These are phyloP conservation scores for Philopedon plagiatum DNA, from an alignment of 2,888 invertebrate species.

Conservation along the genomic window DNA sequence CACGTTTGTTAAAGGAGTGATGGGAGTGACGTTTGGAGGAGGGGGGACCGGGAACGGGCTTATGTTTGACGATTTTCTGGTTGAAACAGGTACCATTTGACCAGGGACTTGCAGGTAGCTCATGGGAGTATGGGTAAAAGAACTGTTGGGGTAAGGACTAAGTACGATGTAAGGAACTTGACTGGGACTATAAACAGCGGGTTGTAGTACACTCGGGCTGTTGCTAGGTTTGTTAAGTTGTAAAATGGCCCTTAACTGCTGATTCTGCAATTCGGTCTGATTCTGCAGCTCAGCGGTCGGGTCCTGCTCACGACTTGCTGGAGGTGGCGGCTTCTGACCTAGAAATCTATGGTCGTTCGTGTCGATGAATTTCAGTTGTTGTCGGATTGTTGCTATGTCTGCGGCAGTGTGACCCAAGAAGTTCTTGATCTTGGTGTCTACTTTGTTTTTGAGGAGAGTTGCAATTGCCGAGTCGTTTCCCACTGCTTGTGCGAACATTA, in stretches of 20 bases:
- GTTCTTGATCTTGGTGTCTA: conserved; percentile 56
- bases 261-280: conserved; percentile 31
- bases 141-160: conserved; percentile 31
- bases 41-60: conserved; percentile 48
- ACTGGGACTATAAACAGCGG: neutral
- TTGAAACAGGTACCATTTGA: neutral
- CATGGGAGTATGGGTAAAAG: conserved; percentile 25
- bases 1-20: conserved; percentile 41
- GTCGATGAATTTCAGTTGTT: conserved; percentile 43
- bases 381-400: conserved; percentile 54
- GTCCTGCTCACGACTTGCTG: conserved; percentile 25
- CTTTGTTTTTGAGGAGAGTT: conserved; percentile 57
- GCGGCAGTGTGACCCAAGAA: conserved; percentile 56
- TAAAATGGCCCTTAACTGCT: conserved; percentile 29
- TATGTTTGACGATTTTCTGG: conserved; percentile 52
- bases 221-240: conserved; percentile 28
- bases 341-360: conserved; percentile 17
- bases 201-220: neutral
- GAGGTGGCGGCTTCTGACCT: neutral
- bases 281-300: conserved; percentile 16
- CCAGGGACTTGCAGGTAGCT: neutral
- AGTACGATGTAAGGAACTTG: conserved; percentile 19
- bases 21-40: conserved; percentile 53
- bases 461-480: conserved; percentile 57
- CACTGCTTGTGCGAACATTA: conserved; percentile 64